Evolutionary conservation across 2,113 vertebrate species (phyloP).

Genomic region (Arothron firmamentum): DNA sequence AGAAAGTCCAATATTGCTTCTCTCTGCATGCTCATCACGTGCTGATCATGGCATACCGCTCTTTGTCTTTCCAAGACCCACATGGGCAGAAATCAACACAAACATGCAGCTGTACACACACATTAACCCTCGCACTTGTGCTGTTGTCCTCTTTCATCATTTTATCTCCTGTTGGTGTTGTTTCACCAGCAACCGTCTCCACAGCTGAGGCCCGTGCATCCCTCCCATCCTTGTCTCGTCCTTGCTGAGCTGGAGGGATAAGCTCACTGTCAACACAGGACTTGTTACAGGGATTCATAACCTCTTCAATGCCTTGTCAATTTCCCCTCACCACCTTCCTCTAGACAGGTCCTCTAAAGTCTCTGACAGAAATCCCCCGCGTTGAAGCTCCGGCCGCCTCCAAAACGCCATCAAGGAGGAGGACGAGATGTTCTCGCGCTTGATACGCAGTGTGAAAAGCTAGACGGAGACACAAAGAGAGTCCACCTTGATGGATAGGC

Average conservation of each 20-base stretch:
- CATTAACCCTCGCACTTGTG: slow-evolving; percentile 4
- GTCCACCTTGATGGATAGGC: slow-evolving; percentile 44
- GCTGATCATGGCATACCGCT: background rate
- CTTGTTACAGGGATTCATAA: slow-evolving; percentile 42
- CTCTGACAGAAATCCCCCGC: slow-evolving; percentile 32
- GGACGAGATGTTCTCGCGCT: slow-evolving; percentile 29
- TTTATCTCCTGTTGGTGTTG: slow-evolving; percentile 29
- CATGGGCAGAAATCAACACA: slow-evolving; percentile 7
- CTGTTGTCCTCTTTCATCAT: slow-evolving; percentile 9
- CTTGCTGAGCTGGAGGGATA: slow-evolving; percentile 35
- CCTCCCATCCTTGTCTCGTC: slow-evolving; percentile 37
- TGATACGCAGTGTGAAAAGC: slow-evolving; percentile 14
- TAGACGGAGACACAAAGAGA: slow-evolving; percentile 24
- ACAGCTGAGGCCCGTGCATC: slow-evolving; percentile 40
- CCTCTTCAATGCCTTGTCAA: slow-evolving; percentile 51
- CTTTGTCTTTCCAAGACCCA: background rate
- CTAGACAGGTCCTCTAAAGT: slow-evolving; percentile 47
- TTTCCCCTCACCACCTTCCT: slow-evolving; percentile 46
- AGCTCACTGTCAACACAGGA: slow-evolving; percentile 45
- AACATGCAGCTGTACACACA: slow-evolving; percentile 5
- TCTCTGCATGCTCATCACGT: slow-evolving; percentile 17
- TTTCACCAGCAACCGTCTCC: slow-evolving; percentile 7
- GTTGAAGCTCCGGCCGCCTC: slow-evolving; percentile 32
- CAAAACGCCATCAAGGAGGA: slow-evolving; percentile 21
- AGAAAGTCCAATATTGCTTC: slow-evolving; percentile 11